Base-by-base conservation (phyloP, 2,113 vertebrate genomes). In the Apaloderma vittatum region DNA sequence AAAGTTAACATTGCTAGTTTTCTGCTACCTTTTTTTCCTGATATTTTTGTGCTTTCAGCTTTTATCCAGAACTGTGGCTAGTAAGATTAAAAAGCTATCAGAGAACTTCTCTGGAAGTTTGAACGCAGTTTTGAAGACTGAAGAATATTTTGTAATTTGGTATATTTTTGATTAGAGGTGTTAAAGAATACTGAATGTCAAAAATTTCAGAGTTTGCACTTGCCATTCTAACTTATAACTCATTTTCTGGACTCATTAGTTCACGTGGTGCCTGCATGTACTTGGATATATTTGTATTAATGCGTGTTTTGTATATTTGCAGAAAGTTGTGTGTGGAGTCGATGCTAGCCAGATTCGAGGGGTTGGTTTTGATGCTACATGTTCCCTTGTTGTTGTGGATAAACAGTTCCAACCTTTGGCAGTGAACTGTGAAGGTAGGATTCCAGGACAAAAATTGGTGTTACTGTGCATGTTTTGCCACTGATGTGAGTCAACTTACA, bases 381-480 rank as follows among this genome's bases (percentile, higher is more conserved):
- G 99, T 92, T 99, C 99, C 49, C 97, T 99, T 30, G 99, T 99
- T 90, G 99, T 99, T 91, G 94, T 99, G 97, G 99, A 99, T 94
- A 97, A 98, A 80, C 84, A 97, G 37, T 99, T 99, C 93, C 98
- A 88, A 40, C 99, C 99, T 68, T 97, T 99, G 83, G 96, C 99
- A 32, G 99, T 99, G 51, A 99, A 98, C 96, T 80, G 52, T 76
- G 98, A 98, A 94, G 99, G 99, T 99, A 96, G 62, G 91, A 52
- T 52, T n/a, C 5, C 66, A 74, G 15, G 59, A 66, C 52, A 71
- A 13, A 72, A 71, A 3, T 0, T 30, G 55, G 5, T 48, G 21
- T 83, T 77, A 13, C 18, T 71, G 14, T 43, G 6, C 17, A 9
- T 54, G 11, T 66, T 88, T 52, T 37, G 59, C 22, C 61, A 12